These are phyloP conservation scores for Neofelis nebulosa DNA, from an alignment of 2,113 vertebrate species.

Conservation along the genomic window DNA sequence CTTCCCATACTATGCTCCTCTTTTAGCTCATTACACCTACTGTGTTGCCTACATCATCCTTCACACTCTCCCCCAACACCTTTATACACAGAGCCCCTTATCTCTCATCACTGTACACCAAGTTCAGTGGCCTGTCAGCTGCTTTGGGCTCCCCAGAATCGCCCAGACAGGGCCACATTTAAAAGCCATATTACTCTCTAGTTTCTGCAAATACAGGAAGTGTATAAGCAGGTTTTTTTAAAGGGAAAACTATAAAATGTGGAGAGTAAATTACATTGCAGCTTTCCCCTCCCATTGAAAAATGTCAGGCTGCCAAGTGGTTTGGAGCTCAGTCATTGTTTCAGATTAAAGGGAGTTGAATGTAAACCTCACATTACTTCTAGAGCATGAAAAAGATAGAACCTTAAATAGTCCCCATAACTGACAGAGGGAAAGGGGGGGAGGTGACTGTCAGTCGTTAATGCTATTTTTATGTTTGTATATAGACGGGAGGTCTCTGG, in stretches of 20 bases:
- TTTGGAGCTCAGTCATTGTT: slow-evolving; percentile 64
- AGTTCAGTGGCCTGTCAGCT: neutral
- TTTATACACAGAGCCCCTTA: neutral
- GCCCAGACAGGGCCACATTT: slow-evolving; percentile 21
- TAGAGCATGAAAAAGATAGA: slow-evolving; percentile 61
- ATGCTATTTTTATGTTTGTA: slow-evolving; percentile 63
- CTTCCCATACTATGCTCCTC: neutral
- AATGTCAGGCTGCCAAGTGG: slow-evolving; percentile 70
- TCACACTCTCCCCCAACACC: neutral
- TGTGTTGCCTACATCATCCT: neutral
- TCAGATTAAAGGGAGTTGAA: slow-evolving; percentile 74
- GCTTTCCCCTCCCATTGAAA: slow-evolving; percentile 62
- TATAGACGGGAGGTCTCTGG: slow-evolving; percentile 43
- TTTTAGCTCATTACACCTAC: neutral
- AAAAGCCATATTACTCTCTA: slow-evolving; percentile 46
- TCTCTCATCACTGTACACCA: neutral
- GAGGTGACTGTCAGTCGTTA: slow-evolving; percentile 14
- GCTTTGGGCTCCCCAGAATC: neutral
- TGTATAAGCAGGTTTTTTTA: slow-evolving; percentile 59
- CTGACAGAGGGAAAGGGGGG: neutral
- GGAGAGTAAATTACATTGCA: slow-evolving; percentile 72
- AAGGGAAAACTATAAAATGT: slow-evolving; percentile 76
- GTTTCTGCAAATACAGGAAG: slow-evolving; percentile 58
- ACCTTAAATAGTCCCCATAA: slow-evolving; percentile 69
- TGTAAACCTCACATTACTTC: slow-evolving; percentile 71